Percentiles rank a stretch among this genome's conserved stretches.
Conservation (phyloP, 2,888 invertebrate species). For the Erynnis tages region DNA sequence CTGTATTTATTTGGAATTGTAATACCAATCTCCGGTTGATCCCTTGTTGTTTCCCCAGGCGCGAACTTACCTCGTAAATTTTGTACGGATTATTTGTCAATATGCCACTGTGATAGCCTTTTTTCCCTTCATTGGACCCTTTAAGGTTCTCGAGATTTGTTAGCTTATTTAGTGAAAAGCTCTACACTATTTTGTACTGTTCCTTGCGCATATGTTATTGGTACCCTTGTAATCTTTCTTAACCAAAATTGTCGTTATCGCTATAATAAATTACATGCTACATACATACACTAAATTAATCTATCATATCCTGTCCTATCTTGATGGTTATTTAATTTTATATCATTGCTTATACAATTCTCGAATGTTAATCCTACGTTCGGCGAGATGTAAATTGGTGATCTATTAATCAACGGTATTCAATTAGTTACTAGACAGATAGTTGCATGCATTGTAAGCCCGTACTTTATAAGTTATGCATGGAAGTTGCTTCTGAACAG, state of each 20-base stretch:
- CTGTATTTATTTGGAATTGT: conserved; percentile 80
- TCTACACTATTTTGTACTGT: conserved; percentile 9
- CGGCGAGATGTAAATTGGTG: conserved; percentile 17
- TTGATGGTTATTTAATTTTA: no score
- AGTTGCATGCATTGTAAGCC: conserved; percentile 30
- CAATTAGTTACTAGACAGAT: conserved; percentile 31
- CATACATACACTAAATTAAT: no score
- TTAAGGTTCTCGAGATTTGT: conserved; percentile 29
- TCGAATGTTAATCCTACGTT: no score
- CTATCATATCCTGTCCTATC: no score
- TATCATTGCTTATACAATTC: no score
- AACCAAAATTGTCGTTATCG: no score
- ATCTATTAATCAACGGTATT: conserved; percentile 30
- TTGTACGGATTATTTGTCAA: conserved; percentile 66
- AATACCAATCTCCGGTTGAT: conserved; percentile 69
- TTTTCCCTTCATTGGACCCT: conserved; percentile 30
- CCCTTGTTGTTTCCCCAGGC: conserved; percentile 69
- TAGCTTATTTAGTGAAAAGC: conserved; percentile 23
- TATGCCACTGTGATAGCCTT: conserved; percentile 41
- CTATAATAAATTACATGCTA: no score
- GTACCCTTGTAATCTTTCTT: background rate
- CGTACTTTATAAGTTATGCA: conserved; percentile 21
- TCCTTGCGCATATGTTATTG: conserved; percentile 2
- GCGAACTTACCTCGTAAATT: conserved; percentile 72
- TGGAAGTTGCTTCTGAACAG: conserved; percentile 19